These are phyloP conservation scores for Vicugna pacos DNA, from an alignment of 2,113 vertebrate species.

Conservation along the genomic window DNA sequence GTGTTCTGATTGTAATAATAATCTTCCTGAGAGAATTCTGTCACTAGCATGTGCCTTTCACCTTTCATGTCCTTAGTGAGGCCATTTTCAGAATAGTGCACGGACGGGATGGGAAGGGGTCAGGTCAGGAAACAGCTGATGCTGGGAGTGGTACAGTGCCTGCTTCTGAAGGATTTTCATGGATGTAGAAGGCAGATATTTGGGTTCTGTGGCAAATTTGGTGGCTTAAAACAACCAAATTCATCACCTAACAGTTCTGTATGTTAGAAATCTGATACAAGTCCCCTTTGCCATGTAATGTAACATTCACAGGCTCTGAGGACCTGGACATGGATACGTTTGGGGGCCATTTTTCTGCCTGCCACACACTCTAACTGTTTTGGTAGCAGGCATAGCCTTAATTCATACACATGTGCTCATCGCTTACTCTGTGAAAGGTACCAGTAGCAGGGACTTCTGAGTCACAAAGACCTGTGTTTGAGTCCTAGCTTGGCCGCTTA, in stretches of 20 bases:
- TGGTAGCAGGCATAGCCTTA: neutral
- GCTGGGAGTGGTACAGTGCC: neutral
- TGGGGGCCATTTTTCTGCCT: neutral
- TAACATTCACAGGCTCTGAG: neutral
- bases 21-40: constrained; percentile 42
- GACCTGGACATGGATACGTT: neutral
- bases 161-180: neutral
- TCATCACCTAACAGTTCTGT: neutral
- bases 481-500: neutral
- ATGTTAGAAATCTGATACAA: neutral
- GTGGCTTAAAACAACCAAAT: neutral
- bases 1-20: constrained; percentile 43
- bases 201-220: neutral
- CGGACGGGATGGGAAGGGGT: neutral
- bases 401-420: neutral
- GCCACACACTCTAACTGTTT: neutral
- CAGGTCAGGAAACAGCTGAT: neutral
- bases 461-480: neutral
- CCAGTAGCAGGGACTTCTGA: neutral
- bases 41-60: neutral
- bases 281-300: neutral
- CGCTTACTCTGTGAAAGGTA: neutral
- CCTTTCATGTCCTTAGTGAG: constrained; percentile 7
- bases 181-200: neutral
- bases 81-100: neutral